These are phyloP conservation scores for Acanthosoma haemorrhoidale DNA, from an alignment of 2,888 invertebrate genomes.

Conservation along the genomic window DNA sequence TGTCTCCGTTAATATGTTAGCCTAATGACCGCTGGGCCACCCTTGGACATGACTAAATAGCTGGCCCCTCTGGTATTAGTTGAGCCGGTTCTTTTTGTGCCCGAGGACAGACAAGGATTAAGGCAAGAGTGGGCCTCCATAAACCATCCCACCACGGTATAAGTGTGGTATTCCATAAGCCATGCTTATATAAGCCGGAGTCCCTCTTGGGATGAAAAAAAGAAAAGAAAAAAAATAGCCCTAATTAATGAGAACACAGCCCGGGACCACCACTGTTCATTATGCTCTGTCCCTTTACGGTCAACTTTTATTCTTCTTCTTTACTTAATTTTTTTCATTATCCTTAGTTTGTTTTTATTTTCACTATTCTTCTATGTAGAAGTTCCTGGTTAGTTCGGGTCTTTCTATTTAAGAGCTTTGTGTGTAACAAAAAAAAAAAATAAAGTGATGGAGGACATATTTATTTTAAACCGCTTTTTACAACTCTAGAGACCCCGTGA, in stretches of 20 bases:
- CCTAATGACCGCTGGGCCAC: not conserved
- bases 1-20: too few relatives aligned
- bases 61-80: too few relatives aligned
- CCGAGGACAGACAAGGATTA: too few relatives aligned
- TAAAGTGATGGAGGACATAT: too few relatives aligned
- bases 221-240: too few relatives aligned
- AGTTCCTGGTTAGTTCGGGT: not conserved
- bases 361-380: not conserved
- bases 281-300: conserved; percentile 3
- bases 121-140: not conserved
- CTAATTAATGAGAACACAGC: conserved; percentile 1
- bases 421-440: not conserved
- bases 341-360: not conserved
- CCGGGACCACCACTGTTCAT: not conserved
- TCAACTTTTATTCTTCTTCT: not conserved
- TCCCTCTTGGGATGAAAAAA: not conserved
- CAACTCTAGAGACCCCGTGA: not conserved
- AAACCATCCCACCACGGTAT: too few relatives aligned
- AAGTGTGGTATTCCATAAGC: not conserved
- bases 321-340: not conserved
- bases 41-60: not conserved
- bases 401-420: not conserved
- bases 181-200: not conserved
- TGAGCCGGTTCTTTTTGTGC: not conserved
- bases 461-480: not conserved